Base-by-base conservation (phyloP, 2,113 vertebrate species). In the Rhizomys pruinosus region DNA sequence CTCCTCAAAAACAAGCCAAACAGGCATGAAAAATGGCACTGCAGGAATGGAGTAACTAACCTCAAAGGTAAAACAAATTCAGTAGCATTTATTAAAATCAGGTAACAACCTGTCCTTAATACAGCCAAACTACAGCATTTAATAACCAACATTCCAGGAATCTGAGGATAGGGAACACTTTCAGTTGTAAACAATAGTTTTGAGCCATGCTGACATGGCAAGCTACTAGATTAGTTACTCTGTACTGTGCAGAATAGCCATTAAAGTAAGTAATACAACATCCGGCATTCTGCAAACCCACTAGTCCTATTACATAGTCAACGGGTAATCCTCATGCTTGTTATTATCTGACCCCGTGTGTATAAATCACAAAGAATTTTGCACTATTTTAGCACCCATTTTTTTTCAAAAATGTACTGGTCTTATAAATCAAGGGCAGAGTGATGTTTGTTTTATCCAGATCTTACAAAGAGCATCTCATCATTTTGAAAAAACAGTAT, bases 401-500 rank as follows among this genome's bases (percentile, higher is more conserved):
- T 42, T 90, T 90, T 90, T 93, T 34, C 29, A 61, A 72, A 25
- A 92, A 90, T 39, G 4, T 29, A 55, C 11, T 17, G 47, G 34
- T 79, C 47, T 72, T 87, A 52, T 39, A 20, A 37, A 37, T 19
- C n/a, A 72, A 72, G n/a, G 17, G 19, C 11, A n/a, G 11, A 44
- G 0, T 68, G 37, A 64, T 44, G 61, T 44, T 87, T 44, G 34
- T 68, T 89, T 74, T 61, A 22, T 37, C 78, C 52, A 13, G 42
- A 55, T 13, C n/a, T 79, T 44, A 68, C n/a, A 29, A 52, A 68
- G 47, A 87, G 63, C 29, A 87, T 89, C 47, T 59, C 37, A 66
- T 15, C 22, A 61, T 59, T 84, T 77, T 73, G 37, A 34, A 92
- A 94, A 87, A 63, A 32, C 52, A 87, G 17, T n/a, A 66, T 84